These are phyloP conservation scores for Herminia tarsipennalis DNA, from an alignment of 2,888 invertebrate species.

Conservation along the genomic window DNA sequence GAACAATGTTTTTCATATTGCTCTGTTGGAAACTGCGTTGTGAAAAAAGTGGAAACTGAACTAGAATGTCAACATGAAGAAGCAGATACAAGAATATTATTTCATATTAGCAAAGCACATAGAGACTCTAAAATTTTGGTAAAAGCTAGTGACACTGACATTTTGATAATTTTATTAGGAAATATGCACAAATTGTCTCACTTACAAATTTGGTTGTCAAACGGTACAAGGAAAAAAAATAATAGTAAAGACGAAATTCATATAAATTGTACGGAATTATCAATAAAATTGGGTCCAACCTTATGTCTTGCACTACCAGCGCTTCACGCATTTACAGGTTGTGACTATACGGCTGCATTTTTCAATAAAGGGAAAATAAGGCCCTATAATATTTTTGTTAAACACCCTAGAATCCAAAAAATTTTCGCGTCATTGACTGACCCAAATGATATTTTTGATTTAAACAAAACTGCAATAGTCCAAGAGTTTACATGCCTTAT, in stretches of 20 bases:
- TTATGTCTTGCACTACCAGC: slow-evolving; percentile 13
- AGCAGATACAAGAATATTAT: slow-evolving; percentile 2
- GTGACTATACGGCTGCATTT: slow-evolving; percentile 5
- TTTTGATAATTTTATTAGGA: slow-evolving; percentile 36
- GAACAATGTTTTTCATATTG: slow-evolving; percentile 10
- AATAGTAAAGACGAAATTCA: slow-evolving; percentile 6
- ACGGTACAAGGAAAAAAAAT: slow-evolving; percentile 16
- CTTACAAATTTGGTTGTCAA: slow-evolving; percentile 31
- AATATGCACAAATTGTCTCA: slow-evolving; percentile 41
- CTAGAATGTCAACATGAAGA: slow-evolving; percentile 5
- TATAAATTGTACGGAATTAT: slow-evolving; percentile 9
- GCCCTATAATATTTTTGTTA: slow-evolving; percentile 10
- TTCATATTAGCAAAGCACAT: not conserved
- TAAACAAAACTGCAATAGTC: slow-evolving; percentile 19
- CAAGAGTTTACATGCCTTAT: slow-evolving; percentile 47
- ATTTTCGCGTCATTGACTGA: slow-evolving; percentile 3
- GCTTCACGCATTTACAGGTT: slow-evolving; percentile 7
- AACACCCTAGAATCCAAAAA: slow-evolving; percentile 9
- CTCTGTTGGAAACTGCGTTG: slow-evolving; percentile 2
- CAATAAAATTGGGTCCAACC: slow-evolving; percentile 8
- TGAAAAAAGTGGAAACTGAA: slow-evolving; percentile 5
- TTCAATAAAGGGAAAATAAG: slow-evolving; percentile 8
- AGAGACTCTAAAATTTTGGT: slow-evolving; percentile 1
- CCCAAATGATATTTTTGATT: slow-evolving; percentile 6
- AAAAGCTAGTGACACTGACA: slow-evolving; percentile 7